These are phyloP conservation scores for Oreochromis aureus DNA, from an alignment of 2,113 vertebrate species.

Conservation along the genomic window DNA sequence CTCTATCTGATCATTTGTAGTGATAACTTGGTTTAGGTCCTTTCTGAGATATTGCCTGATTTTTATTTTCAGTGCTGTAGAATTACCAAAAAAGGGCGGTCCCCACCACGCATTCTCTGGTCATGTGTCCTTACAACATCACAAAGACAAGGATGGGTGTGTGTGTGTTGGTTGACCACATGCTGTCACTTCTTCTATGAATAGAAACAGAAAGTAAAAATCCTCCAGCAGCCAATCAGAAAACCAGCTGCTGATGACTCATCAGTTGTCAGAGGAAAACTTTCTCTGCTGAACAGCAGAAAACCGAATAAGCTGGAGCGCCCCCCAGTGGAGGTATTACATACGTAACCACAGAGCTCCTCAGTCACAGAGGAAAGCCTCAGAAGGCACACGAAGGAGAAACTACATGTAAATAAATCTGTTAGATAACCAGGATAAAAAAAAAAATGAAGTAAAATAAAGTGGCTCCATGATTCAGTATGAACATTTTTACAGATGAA, in stretches of 20 bases:
- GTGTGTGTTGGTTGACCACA: not conserved
- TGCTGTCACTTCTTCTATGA: not conserved
- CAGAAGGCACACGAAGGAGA: fast-evolving
- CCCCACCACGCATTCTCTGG: fast-evolving
- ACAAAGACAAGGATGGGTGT: not conserved
- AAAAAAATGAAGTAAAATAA: not conserved
- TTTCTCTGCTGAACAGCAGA: fast-evolving
- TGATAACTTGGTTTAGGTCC: fast-evolving
- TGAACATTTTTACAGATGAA: not conserved
- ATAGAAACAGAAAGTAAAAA: not conserved
- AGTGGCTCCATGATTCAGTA: fast-evolving
- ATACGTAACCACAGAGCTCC: fast-evolving
- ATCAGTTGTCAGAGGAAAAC: not conserved
- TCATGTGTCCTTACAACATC: not conserved
- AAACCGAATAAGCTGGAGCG: fast-evolving
- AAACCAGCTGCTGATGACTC: not conserved
- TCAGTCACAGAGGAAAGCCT: not conserved
- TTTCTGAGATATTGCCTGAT: not conserved
- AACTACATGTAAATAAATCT: not conserved
- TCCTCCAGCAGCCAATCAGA: not conserved
- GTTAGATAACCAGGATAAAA: fast-evolving
- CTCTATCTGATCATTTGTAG: not conserved
- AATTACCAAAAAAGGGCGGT: fast-evolving
- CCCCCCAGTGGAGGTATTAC: fast-evolving
- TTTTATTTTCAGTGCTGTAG: fast-evolving